Evolutionary conservation across 2,888 invertebrate genomes (phyloP), one percentile per base, ranked within the genome.

Genomic region (Melanostoma mellinum): DNA sequence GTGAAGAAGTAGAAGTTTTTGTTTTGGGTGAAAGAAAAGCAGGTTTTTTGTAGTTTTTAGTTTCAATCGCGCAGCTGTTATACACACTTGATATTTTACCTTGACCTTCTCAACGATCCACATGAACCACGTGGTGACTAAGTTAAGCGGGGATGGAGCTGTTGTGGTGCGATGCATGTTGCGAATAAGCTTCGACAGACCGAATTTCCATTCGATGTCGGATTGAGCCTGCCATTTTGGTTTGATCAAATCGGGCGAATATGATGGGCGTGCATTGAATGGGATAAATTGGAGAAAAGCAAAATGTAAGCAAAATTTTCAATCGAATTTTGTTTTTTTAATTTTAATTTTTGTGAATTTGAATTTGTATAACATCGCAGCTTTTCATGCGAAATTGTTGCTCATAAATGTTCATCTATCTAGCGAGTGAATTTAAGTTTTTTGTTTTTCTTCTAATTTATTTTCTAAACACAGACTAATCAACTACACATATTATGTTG

Each of bases 161-260:
- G 99, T 98, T 73, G 97, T 98, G 5, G 99, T 98, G 88, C 96
- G 95, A 92, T 99, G 99, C 99, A 99, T 99, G 90, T 98, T 98
- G 86, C 99, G 94, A 90, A 99, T 98, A 89, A 99, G 93, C 92
- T 99, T 99, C 69, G 99, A 99, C 89, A 99, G 92, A 36, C 99
- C 99, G 91, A 98, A 99, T 92, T 99, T 99, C 99, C 99, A 99
- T 92, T 99, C 99, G 88, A 98, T 99, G 92, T 99, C 99, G 55
- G 99, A 99, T 94, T 99, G 99, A 44, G 99, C 99, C 95, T 98
- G 94, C 88, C 88, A 33, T 76, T 76, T 72, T 67, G 8, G n/a
- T 55, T 40, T 40, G 36, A 52, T 76, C 81, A 53, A 56, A 38
- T 74, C 46, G 75, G n/a, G 79, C 67, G 63, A 44, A 61, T n/a